Conservation (phyloP, 2,797 vertebrate genomes). For the Syndactyla subalaris region DNA sequence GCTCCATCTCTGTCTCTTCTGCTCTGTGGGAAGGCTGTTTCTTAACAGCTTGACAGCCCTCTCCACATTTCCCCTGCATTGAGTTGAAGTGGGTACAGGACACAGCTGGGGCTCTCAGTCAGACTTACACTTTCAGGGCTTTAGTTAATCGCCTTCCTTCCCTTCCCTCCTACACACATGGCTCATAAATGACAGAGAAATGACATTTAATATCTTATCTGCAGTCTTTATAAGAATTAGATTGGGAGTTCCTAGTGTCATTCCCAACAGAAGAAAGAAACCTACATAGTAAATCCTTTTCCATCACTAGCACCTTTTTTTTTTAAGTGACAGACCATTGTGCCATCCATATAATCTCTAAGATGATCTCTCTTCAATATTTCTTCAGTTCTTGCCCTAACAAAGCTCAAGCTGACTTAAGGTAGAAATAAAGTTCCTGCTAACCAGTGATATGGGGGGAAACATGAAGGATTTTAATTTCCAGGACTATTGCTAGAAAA, state of each 20-base stretch:
- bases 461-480: not conserved
- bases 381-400: slow-evolving; percentile 6
- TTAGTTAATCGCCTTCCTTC: not conserved
- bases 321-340: not conserved
- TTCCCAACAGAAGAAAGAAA: slow-evolving; percentile 7
- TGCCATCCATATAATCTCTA: not conserved
- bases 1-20: slow-evolving; percentile 58
- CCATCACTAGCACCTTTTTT: not conserved
- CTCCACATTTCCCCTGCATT: slow-evolving; percentile 3
- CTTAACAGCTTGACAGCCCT: slow-evolving; percentile 53
- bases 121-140: slow-evolving; percentile 12
- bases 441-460: not conserved
- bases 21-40: slow-evolving; percentile 65
- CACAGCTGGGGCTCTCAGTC: slow-evolving; percentile 6
- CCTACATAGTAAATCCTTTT: not conserved
- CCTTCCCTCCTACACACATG: slow-evolving; percentile 1
- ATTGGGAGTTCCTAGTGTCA: not conserved
- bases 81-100: slow-evolving; percentile 30
- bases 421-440: not conserved
- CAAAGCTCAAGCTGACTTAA: not conserved
- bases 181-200: slow-evolving; percentile 33
- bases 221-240: not conserved
- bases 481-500: not conserved
- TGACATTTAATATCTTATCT: not conserved
- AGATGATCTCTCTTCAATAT: not conserved